Percentiles rank a stretch among this genome's conserved stretches.
These are phyloP conservation scores for Entomobrya proxima DNA, from an alignment of 2,888 invertebrate species.

Conservation along the genomic window DNA sequence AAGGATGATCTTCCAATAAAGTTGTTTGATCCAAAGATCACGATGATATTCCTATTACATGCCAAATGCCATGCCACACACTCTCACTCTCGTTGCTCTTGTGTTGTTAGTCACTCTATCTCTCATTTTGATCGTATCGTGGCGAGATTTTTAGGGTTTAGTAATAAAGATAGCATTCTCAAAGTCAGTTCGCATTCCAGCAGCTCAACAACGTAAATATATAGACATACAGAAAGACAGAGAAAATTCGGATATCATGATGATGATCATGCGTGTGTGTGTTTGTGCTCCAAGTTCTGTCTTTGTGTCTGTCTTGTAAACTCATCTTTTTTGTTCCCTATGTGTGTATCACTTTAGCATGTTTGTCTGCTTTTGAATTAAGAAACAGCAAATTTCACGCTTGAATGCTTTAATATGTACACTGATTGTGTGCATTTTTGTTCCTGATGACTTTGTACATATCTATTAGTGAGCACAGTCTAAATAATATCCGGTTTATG, in stretches of 20 bases:
- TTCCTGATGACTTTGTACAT: no score
- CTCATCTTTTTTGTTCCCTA: background rate
- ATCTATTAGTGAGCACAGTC: no score
- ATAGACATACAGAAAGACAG: background rate
- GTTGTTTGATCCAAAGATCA: conserved; percentile 7
- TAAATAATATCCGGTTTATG: background rate
- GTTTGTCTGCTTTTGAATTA: conserved; percentile 15
- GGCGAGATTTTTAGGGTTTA: background rate
- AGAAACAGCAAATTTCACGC: conserved; percentile 46
- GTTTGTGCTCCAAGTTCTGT: background rate
- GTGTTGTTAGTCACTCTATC: background rate
- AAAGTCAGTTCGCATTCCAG: conserved; percentile 40
- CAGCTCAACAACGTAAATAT: conserved; percentile 5
- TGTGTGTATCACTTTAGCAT: background rate
- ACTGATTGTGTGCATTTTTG: background rate
- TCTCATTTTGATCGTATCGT: background rate
- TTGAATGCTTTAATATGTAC: conserved; percentile 46
- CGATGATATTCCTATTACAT: conserved; percentile 7
- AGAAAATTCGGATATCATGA: no score
- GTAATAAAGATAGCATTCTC: background rate
- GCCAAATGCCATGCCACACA: conserved; percentile 26
- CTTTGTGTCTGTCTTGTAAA: background rate
- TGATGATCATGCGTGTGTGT: background rate
- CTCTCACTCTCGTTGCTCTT: background rate
- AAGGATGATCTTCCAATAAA: conserved; percentile 11